Evolutionary conservation across 2,888 invertebrate species (phyloP), one percentile per base, ranked within the genome.

Genomic region (Drosophila robusta): DNA sequence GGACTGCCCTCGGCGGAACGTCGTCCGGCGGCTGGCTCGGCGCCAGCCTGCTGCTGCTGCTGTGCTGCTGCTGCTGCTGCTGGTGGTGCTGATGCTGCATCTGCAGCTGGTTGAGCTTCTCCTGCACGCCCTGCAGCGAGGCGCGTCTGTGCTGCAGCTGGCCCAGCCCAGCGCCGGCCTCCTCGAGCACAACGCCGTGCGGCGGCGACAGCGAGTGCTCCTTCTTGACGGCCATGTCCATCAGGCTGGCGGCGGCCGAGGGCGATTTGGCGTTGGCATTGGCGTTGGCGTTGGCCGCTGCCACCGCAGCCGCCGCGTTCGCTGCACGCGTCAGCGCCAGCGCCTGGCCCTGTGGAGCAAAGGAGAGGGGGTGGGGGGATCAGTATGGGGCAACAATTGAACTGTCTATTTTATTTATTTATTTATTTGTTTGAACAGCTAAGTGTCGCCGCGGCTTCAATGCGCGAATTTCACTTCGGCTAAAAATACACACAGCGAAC

Each of bases 261-360:
- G 93, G 93, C 54, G 93, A 92, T 81, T 93, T 93, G 87, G 93
- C 82, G 73, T 93, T 92, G 81, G 92, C 71, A 46, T 93, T 93
- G 83, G 93, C 84, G 64, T 93, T 92, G 29, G 54, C 54, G 24
- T 69, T 84, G 41, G 81, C 89, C 50, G 89, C 89, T 22, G 90
- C 34, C 34, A 34, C 91, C 32, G 87, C 91, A 14, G 89, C 91
- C 18, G 91, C 90, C 54, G 90, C 89, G 74, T 89, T 90, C 41
- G 89, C 89, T 34, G 89, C 91, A 51, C 94, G 93, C 74, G 95
- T 95, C 90, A 95, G 91, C 65, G 95, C 95, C 91, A 95, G 91
- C 54, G 95, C 95, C 91, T 95, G 95, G 89, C 94, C 95, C 95
- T 95, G 93, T 9, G 29, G 9, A 29, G 3, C 29, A 29, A 2